Base-by-base conservation (phyloP, 2,888 invertebrate species). In the Archaeoteleia sp. region DNA sequence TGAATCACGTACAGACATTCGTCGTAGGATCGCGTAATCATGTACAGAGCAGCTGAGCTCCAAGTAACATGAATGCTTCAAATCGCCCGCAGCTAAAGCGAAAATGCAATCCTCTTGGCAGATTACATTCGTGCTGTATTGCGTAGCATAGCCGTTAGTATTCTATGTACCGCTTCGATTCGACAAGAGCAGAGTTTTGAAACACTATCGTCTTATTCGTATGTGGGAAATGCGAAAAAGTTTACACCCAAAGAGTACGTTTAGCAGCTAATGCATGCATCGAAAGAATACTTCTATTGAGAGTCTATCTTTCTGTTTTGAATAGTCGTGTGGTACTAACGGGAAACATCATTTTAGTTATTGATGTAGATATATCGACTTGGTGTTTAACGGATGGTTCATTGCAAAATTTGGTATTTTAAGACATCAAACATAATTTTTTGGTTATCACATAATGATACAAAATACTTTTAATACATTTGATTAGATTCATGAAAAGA, bases 71-170 rank as follows among this genome's bases (percentile, higher is more conserved):
- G 54, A 67, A 67, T 63, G 67, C 55, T 34, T 65, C 63, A 60
- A 60, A 60, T 43, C 13, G 49, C 54, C 53, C 54, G 13, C 32
- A 49, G 42, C 39, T 60, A 65, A 63, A 65, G 53, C 55, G 63
- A 72, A 67, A 72, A 69, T 61, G 57, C 70, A 72, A 71, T 72
- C 58, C 70, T 58, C 51, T 61, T 61, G 70, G 62, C 57, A 72
- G 69, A 72, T 72, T 72, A 71, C 68, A 69, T 69, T 61, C 71
- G 54, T 70, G 67, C 67, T 73, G 70, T 67, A 53, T 55, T 51
- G 55, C 35, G 55, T 61, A 57, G 61, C 67, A 67, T 48, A 48
- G 48, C 37, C 53, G 62, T 68, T 68, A 58, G 58, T 68, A 68
- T 63, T 62, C 62, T 53, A 57, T 57, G 46, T 62, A 53, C 61